Evolutionary conservation across 2,797 vertebrate genomes (phyloP), one percentile per base, ranked within the genome.

Genomic region (Cottoperca gobio): DNA sequence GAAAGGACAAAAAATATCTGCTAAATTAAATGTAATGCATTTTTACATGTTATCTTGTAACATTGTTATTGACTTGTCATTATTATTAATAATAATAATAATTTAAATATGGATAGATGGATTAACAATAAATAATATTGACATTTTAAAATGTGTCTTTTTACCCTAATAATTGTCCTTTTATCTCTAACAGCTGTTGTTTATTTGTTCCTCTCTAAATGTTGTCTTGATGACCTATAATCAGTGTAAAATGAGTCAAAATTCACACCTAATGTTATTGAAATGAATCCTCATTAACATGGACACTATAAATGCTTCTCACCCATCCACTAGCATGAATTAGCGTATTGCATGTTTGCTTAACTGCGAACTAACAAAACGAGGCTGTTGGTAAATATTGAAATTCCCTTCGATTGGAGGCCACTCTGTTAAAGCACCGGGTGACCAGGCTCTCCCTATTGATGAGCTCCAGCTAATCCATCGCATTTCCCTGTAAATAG

Each of bases 401-500:
- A 93, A 91, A 92, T 91, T 88, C 85, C 61, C 76, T 89, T 83
- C 89, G 86, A 93, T 92, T 83, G 89, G 85, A 39, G 81, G 81
- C 76, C 85, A 84, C 92, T 92, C 90, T 90, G 91, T 93, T 86
- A 88, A 91, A 73, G 82, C 87, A 67, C 84, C 88, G 85, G 91
- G 87, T 91, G 88, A 85, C 81, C 90, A 43, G 82, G 73, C 85
- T 86, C 88, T 79, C 83, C 83, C 86, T 85, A 87, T 92, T 91
- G 90, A 91, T 78, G 84, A 83, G 86, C 85, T 82, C 26, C 79
- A 28, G 85, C 83, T 95, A 95, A 96, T 95, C 94, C 93, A 88
- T 87, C 87, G 88, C 92, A 93, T 94, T 94, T 94, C 94, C 93
- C 94, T 94, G 91, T 93, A 95, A 95, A 94, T 92, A 94, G 89